phyloP scores from a whole-genome alignment of 1,140 invertebrate species.

The Cylas formicarius region DNA sequence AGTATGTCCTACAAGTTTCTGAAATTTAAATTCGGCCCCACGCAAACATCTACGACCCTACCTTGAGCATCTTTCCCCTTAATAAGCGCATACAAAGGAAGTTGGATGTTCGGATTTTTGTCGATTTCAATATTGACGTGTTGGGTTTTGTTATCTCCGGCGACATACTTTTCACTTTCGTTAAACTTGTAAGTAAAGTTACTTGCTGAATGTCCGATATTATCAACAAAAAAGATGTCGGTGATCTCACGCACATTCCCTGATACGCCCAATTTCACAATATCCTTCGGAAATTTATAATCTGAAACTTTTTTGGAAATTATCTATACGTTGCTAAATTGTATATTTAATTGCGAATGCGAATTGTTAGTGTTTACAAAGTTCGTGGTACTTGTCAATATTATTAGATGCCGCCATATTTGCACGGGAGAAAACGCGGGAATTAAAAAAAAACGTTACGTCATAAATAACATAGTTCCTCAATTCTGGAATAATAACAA shows the following conservation, averaged over 20 bases:
- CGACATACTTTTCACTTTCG: conserved; percentile 14
- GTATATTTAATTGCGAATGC: too few relatives aligned
- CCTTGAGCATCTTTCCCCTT: conserved; percentile 26
- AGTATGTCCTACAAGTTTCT: conserved; percentile 17
- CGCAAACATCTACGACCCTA: conserved; percentile 1
- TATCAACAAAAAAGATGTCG: conserved; percentile 19
- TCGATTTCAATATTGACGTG: conserved; percentile 2
- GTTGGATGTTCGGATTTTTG: conserved; percentile 6
- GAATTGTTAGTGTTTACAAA: too few relatives aligned
- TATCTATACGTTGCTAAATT: too few relatives aligned
- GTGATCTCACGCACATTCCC: conserved; percentile 16
- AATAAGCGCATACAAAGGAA: conserved; percentile 22
- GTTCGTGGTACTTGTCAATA: too few relatives aligned
- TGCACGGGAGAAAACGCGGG: too few relatives aligned
- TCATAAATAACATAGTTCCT: too few relatives aligned
- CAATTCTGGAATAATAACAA: too few relatives aligned
- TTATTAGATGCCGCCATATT: too few relatives aligned
- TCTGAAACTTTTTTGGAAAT: too few relatives aligned
- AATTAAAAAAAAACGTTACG: too few relatives aligned
- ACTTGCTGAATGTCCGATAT: conserved; percentile 14
- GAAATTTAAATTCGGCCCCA: not conserved
- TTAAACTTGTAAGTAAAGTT: conserved; percentile 18
- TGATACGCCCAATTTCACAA: conserved; percentile 21
- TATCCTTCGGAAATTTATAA: conserved; percentile 13
- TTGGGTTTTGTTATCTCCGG: conserved; percentile 11